Conservation (phyloP, 1,140 invertebrate species). For the Panagrolaimus sp. region DNA sequence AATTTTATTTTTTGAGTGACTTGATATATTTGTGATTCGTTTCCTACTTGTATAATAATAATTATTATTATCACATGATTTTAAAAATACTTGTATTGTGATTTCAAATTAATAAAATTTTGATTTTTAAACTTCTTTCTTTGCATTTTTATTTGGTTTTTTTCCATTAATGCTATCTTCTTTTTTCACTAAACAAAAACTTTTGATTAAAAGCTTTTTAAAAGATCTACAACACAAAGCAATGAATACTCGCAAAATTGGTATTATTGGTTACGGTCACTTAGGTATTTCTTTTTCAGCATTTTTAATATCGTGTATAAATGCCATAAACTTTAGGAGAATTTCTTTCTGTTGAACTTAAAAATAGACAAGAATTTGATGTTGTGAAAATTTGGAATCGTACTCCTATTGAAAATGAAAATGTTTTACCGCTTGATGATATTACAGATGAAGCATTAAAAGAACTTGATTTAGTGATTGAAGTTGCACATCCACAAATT, state of each 20-base stretch:
- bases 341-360: conserved; percentile 60
- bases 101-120: too few relatives aligned
- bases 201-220: neutral
- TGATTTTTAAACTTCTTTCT: neutral
- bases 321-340: conserved; percentile 61
- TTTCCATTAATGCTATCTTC: neutral
- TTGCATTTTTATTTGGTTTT: neutral
- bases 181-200: neutral
- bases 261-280: conserved; percentile 63
- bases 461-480: conserved; percentile 64
- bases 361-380: conserved; percentile 55
- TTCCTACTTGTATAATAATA: conserved; percentile 13
- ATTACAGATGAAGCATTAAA: conserved; percentile 59
- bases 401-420: conserved; percentile 51
- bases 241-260: conserved; percentile 55
- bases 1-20: neutral
- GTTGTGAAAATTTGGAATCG: conserved; percentile 65
- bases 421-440: conserved; percentile 47
- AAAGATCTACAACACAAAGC: neutral
- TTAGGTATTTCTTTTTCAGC: conserved; percentile 58
- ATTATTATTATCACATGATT: too few relatives aligned
- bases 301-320: conserved; percentile 1
- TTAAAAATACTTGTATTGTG: neutral
- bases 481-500: conserved; percentile 66
- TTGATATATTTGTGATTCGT: neutral